Evolutionary conservation across 2,888 invertebrate genomes (phyloP).

Genomic region (Augiades crinisus): DNA sequence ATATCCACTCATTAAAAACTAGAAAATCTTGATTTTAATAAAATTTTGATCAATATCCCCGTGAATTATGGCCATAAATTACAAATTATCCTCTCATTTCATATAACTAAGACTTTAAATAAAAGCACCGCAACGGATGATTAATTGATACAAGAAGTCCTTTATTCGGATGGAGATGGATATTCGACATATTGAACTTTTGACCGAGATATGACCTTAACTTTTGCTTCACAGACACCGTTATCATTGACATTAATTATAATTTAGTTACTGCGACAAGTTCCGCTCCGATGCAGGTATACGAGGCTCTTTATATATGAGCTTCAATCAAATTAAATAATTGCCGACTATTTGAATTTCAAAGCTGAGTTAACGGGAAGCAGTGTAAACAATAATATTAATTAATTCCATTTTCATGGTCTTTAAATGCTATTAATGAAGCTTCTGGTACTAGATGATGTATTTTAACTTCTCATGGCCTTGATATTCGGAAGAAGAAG

Average conservation of each 20-base stretch:
- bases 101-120: conserved; percentile 29
- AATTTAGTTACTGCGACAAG: conserved; percentile 39
- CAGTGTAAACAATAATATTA: background rate
- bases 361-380: conserved; percentile 15
- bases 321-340: conserved; percentile 16
- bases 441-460: background rate
- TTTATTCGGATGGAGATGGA: conserved; percentile 37
- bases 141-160: conserved; percentile 39
- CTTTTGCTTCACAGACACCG: conserved; percentile 45
- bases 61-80: conserved; percentile 21
- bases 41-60: conserved; percentile 19
- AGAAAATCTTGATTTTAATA: conserved; percentile 24
- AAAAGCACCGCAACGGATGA: conserved; percentile 40
- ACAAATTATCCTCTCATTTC: conserved; percentile 28
- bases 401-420: conserved; percentile 12
- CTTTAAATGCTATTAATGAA: background rate
- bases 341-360: conserved; percentile 13
- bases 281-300: conserved; percentile 14
- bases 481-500: no score
- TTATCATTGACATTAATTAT: conserved; percentile 45
- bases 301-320: conserved; percentile 10
- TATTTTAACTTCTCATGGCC: background rate
- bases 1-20: conserved; percentile 13
- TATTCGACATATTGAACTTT: conserved; percentile 47
- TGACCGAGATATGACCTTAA: conserved; percentile 44